Evolutionary conservation across 2,888 invertebrate species (phyloP).

Genomic region (Diploptera punctata): DNA sequence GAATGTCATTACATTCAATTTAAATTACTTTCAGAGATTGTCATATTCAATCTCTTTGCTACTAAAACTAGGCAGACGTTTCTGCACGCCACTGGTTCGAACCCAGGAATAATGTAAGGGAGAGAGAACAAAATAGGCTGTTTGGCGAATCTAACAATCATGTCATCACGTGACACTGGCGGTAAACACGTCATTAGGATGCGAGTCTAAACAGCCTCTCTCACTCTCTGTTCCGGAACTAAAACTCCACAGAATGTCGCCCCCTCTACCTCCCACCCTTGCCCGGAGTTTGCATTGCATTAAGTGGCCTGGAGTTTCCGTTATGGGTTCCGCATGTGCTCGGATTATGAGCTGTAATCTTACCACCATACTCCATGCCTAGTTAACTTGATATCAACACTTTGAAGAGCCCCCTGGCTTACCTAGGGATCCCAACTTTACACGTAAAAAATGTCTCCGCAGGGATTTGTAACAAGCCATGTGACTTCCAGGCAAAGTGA

Average conservation of each 20-base stretch:
- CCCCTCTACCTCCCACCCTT: neutral
- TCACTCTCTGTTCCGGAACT: slow-evolving; percentile 11
- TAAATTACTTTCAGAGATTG: neutral
- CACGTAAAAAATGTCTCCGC: too few relatives aligned
- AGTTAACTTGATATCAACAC: slow-evolving; percentile 14
- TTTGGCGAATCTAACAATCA: slow-evolving; percentile 12
- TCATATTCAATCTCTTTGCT: neutral
- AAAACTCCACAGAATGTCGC: slow-evolving; percentile 29
- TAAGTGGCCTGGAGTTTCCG: slow-evolving; percentile 21
- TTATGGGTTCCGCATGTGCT: slow-evolving; percentile 27
- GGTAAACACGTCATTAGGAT: slow-evolving; percentile 41
- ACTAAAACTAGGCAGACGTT: too few relatives aligned
- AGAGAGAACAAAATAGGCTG: neutral
- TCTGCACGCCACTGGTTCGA: neutral
- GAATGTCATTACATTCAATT: too few relatives aligned
- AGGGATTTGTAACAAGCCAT: too few relatives aligned
- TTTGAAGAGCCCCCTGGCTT: neutral
- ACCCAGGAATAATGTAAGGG: too few relatives aligned
- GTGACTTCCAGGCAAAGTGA: too few relatives aligned
- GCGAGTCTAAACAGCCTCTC: slow-evolving; percentile 29
- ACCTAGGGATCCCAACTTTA: too few relatives aligned
- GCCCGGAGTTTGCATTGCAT: slow-evolving; percentile 33
- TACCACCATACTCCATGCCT: slow-evolving; percentile 7
- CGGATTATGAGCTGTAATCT: slow-evolving; percentile 28
- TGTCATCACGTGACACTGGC: slow-evolving; percentile 29